These are phyloP conservation scores for Torymus aiolomorphi DNA, from an alignment of 2,888 invertebrate genomes.

Conservation along the genomic window DNA sequence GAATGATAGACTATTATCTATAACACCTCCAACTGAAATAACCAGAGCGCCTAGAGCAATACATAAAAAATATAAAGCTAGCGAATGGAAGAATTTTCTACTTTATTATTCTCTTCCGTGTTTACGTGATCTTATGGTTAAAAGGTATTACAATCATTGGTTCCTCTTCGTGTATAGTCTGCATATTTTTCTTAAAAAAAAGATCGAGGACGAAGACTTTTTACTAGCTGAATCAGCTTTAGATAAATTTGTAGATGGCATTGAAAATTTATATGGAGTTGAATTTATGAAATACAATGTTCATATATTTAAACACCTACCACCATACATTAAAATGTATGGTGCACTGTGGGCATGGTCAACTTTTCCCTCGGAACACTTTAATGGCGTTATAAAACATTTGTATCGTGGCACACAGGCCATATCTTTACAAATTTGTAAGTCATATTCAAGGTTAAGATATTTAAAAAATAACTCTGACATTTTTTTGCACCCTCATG, in stretches of 20 bases:
- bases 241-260: conserved; percentile 29
- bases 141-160: conserved; percentile 48
- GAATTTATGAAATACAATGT: conserved; percentile 46
- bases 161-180: conserved; percentile 45
- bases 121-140: conserved; percentile 36
- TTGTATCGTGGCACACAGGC: conserved; percentile 46
- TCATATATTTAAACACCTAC: conserved; percentile 52
- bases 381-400: too few species aligned
- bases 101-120: conserved; percentile 55
- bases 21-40: conserved; percentile 47
- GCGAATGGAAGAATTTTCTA: conserved; percentile 51
- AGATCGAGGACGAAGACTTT: conserved; percentile 13
- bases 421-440: conserved; percentile 42
- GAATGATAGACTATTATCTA: conserved; percentile 37
- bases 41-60: conserved; percentile 31
- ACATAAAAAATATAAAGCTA: conserved; percentile 49
- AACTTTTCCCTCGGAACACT: too few species aligned
- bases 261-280: conserved; percentile 37
- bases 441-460: conserved; percentile 10
- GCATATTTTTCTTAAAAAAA: conserved; percentile 29
- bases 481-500: too few species aligned
- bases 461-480: background rate
- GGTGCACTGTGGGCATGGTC: too few species aligned
- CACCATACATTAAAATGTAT: too few species aligned
- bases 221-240: conserved; percentile 20